These are phyloP conservation scores for Panulirus ornatus DNA, from an alignment of 1,140 invertebrate species.

Conservation along the genomic window DNA sequence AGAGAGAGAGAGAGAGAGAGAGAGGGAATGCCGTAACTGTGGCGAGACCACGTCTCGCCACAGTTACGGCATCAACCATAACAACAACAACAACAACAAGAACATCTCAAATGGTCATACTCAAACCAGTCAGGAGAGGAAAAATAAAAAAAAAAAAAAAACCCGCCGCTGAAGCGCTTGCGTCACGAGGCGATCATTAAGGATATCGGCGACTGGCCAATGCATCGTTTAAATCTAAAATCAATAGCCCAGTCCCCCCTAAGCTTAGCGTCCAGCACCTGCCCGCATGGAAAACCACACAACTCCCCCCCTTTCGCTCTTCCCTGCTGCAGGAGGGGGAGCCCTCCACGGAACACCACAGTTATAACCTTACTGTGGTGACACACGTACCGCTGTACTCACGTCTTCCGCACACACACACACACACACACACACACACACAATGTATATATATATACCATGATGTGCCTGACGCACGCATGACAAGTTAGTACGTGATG, in stretches of 20 bases:
- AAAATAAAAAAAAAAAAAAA: not conserved
- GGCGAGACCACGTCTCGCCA: not conserved
- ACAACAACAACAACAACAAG: not conserved
- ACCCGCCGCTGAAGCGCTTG: slow-evolving; percentile 3
- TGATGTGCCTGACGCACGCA: no score
- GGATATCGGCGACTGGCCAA: slow-evolving; percentile 48
- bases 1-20: slow-evolving; percentile 29
- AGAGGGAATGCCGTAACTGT: not conserved
- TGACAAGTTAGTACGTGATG: no score
- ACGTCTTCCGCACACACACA: not conserved
- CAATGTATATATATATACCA: no score
- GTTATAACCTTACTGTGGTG: no score
- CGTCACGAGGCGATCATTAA: slow-evolving; percentile 53
- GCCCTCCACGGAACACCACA: no score
- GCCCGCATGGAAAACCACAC: slow-evolving; percentile 1
- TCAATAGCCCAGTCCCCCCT: slow-evolving; percentile 36
- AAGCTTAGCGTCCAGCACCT: slow-evolving; percentile 40
- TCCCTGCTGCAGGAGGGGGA: no score
- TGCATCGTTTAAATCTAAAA: slow-evolving; percentile 64
- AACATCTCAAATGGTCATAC: not conserved
- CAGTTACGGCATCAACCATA: no score
- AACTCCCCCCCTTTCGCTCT: slow-evolving; percentile 12
- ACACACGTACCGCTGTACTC: not conserved
- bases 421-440: not conserved
- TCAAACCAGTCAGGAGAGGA: not conserved